Evolutionary conservation across 2,888 invertebrate genomes (phyloP).

Genomic region (Chrysina gloriosa): DNA sequence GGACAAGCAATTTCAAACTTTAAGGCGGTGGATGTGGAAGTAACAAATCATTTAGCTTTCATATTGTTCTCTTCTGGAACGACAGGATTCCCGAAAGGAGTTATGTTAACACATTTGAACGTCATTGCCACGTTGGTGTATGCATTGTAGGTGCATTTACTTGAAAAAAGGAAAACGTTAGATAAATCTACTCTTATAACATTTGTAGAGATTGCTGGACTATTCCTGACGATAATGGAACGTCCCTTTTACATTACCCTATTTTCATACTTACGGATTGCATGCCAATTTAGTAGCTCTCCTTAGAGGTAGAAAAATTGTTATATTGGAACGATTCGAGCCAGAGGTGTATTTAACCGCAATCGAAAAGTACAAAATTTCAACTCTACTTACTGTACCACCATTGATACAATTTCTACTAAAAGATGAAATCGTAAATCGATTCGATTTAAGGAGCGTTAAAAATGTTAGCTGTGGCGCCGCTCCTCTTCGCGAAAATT

Average conservation of each 20-base stretch:
- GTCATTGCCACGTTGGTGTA: conserved; percentile 35
- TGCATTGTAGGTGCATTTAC: conserved; percentile 7
- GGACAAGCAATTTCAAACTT: not conserved
- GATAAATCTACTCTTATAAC: not conserved
- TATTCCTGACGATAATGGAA: not conserved
- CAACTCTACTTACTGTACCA: conserved; percentile 76
- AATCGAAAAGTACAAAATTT: conserved; percentile 34
- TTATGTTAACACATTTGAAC: conserved; percentile 72
- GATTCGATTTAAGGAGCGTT: conserved; percentile 79
- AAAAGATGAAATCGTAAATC: conserved; percentile 80
- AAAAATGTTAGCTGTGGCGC: conserved; percentile 79
- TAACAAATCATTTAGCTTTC: conserved; percentile 49
- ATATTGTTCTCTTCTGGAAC: conserved; percentile 77
- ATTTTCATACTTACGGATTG: conserved; percentile 34
- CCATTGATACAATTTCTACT: conserved; percentile 85
- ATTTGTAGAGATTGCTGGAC: conserved; percentile 5
- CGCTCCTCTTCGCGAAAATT: conserved; percentile 76
- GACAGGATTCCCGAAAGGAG: conserved; percentile 76
- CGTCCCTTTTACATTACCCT: conserved; percentile 10
- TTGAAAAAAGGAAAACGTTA: not conserved
- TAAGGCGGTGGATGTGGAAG: conserved; percentile 21
- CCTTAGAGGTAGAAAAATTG: not conserved
- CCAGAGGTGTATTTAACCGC: conserved; percentile 19
- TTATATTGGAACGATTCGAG: conserved; percentile 29
- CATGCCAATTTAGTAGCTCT: conserved; percentile 2